phyloP scores from a whole-genome alignment of 2,113 vertebrate genomes.

The Sinocyclocheilus anshuiensis region DNA sequence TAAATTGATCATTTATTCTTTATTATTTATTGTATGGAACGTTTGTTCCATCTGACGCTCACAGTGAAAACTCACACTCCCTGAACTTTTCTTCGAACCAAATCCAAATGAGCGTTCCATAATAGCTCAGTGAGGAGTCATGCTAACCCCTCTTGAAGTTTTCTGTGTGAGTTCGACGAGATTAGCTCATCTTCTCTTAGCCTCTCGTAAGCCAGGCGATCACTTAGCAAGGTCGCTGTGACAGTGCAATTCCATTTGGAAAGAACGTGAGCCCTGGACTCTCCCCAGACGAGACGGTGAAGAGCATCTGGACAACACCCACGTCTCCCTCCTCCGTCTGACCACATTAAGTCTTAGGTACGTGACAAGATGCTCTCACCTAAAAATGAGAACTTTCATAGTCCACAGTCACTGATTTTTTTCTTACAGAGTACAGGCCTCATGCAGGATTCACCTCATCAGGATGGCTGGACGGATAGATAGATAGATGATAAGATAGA shows the following conservation, averaged over 20 bases:
- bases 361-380: slow-evolving; percentile 4
- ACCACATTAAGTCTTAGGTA: slow-evolving; percentile 13
- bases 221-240: slow-evolving; percentile 54
- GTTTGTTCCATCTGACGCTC: background rate
- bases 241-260: slow-evolving; percentile 46
- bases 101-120: slow-evolving; percentile 46
- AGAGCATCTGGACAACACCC: slow-evolving; percentile 51
- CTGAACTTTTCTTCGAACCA: slow-evolving; percentile 51
- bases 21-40: background rate
- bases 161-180: slow-evolving; percentile 46
- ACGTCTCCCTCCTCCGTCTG: slow-evolving; percentile 29
- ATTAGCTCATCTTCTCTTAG: slow-evolving; percentile 67
- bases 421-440: background rate
- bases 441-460: background rate
- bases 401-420: background rate
- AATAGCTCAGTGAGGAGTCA: slow-evolving; percentile 45
- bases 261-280: slow-evolving; percentile 47
- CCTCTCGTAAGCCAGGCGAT: slow-evolving; percentile 58
- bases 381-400: background rate
- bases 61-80: slow-evolving; percentile 9
- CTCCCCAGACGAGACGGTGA: slow-evolving; percentile 19
- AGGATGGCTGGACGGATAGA: no score
- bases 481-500: background rate
- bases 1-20: background rate
- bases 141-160: slow-evolving; percentile 26